Evolutionary conservation across 1,140 invertebrate species (phyloP), one percentile per base, ranked within the genome.

Genomic region (Megalopta genalis): DNA sequence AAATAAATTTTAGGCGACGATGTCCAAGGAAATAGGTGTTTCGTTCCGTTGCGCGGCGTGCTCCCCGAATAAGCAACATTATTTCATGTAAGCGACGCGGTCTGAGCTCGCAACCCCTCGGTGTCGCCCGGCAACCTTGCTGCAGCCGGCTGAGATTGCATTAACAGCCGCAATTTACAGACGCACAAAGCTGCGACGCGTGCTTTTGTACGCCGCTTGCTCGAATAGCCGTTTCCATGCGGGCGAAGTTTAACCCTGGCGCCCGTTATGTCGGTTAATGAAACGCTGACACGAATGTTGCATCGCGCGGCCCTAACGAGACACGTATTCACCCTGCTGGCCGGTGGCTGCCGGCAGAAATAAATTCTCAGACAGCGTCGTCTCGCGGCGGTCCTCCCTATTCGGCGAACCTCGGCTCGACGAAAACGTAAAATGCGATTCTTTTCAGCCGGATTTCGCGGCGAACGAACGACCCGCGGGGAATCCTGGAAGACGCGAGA

Each of bases 151-250:
- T 23, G 59, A 77, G 75, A 77, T 77, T 77, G 59, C 75, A 77
- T 77, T 77, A 71, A 77, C 75, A 67, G 14, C 23, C 32, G 75
- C 75, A 77, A 71, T 77, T 77, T 77, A 71, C 59, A 77, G 75
- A 64, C 59, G 75, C 32, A 64, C 42, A 64, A 77, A 77, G 27
- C 42, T 25, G 49, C 18, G 49, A 18, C 49, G 49, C 2, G 49
- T 1, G 59, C 59, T 71, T 71, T 77, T 77, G 57, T 62, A 14
- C 18, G 42, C 21, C 8, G n/a, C 16, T 54, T 4, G 32, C 54
- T 71, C 46, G 42, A 71, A 77, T 69, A n/a, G 75, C 67, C 21
- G 75, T 21, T 27, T 46, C 67, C n/a, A 65, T 7, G 18, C n/a
- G 18, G 42, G 39, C 18, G 5, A 10, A 57, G 57, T 21, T 77